Evolutionary conservation across 1,140 invertebrate genomes (phyloP), one percentile per base, ranked within the genome.

Genomic region (Sinella curviseta): DNA sequence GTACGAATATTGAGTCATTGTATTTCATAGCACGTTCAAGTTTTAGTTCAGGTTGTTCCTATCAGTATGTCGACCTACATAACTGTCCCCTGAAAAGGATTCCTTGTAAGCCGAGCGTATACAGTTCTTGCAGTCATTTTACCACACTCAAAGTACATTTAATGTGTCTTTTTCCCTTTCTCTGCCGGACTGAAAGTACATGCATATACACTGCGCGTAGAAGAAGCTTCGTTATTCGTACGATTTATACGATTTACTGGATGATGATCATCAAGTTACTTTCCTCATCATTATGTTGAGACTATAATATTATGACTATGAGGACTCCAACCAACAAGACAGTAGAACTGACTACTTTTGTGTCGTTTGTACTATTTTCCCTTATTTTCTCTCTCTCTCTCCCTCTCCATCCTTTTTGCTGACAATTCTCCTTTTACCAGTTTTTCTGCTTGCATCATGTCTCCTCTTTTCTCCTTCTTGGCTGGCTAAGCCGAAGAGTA

Each of bases 141-240:
- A 65, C 26, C 57, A 65, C 57, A 65, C 24, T 65, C 57, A 65
- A 65, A 8, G 57, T 65, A 17, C 57, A 26, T 26, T 65, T 65
- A 65, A 65, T 65, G 57, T 26, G 57, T 65, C 57, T 65, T 65
- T 65, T 26, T 65, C 39, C 39, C 26, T 14, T 26, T 26, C 24
- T 65, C 57, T 26, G 16, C 14, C 57, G 39, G 8, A 48, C 39
- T 48, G 20, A 12, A 48, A 48, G 8, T 48, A 12, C 39, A 48
- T 48, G 39, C 39, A 48, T 12, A 48, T 20, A 12, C 8, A 48
- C 8, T 48, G n/a, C n/a, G n/a, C n/a, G n/a, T n/a, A n/a, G n/a
- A n/a, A n/a, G n/a, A n/a, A n/a, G n/a, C n/a, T n/a, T n/a, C n/a
- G n/a, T 48, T 20, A 48, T 8, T 48, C 8, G 39, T 48, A 48